A percentile compares a stretch with the other conserved stretches of the same genome.
Conservation (phyloP, 2,888 invertebrate species). For the Idaea biselata region DNA sequence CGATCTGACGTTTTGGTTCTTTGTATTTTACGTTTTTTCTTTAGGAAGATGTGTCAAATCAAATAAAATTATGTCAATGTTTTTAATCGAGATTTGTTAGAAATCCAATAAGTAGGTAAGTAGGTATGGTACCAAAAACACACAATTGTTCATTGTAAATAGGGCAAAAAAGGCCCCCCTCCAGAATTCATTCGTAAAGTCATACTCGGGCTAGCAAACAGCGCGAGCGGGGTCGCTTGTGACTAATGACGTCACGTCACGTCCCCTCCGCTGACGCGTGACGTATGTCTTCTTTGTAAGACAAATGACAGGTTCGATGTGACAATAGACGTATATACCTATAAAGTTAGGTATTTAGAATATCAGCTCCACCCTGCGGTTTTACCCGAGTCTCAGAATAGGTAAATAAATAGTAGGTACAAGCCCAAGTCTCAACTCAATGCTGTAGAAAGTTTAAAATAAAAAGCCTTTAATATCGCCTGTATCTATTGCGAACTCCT, state of each 20-base stretch:
- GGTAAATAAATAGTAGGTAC: too few species aligned
- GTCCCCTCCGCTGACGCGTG: conserved; percentile 27
- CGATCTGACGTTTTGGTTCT: too few species aligned
- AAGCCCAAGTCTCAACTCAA: too few species aligned
- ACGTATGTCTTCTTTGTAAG: conserved; percentile 27
- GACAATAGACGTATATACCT: conserved; percentile 26
- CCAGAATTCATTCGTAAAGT: background rate
- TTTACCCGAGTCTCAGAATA: too few species aligned
- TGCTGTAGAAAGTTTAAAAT: too few species aligned
- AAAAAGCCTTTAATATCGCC: too few species aligned
- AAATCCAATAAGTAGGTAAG: too few species aligned
- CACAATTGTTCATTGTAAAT: background rate
- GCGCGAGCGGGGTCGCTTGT: conserved; percentile 36
- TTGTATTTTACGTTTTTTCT: too few species aligned
- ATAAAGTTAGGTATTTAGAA: background rate
- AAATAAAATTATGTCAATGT: too few species aligned
- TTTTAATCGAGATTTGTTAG: too few species aligned
- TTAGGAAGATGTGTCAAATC: too few species aligned
- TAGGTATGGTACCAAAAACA: background rate
- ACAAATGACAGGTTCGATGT: conserved; percentile 20
- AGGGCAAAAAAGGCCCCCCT: background rate
- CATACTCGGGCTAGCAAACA: conserved; percentile 11
- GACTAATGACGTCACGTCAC: conserved; percentile 57
- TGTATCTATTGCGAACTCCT: too few species aligned
- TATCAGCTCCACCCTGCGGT: background rate